A percentile compares a stretch with the other conserved stretches of the same genome.
phyloP scores from a whole-genome alignment of 2,797 vertebrate genomes.

The Gymnocypris eckloni region DNA sequence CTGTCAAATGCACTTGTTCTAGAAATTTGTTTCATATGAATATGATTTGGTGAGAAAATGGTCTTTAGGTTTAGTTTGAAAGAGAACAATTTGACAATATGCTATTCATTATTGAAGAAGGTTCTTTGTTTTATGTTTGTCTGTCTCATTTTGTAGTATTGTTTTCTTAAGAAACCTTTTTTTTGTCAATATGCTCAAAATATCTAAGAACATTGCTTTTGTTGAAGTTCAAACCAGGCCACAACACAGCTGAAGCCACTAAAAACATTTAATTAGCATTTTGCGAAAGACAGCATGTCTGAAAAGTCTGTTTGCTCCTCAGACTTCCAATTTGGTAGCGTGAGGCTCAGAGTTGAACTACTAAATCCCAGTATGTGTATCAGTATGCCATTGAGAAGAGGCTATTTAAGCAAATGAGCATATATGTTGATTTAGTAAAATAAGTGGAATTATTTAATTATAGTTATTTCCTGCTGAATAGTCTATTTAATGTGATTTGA shows the following conservation, averaged over 20 bases:
- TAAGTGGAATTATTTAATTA: background rate
- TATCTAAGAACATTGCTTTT: background rate
- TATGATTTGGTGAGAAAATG: background rate
- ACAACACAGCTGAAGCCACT: constrained; percentile 1
- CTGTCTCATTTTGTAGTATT: background rate
- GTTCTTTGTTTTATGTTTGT: background rate
- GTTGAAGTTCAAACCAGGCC: constrained; percentile 16
- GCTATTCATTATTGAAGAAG: background rate
- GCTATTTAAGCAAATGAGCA: background rate
- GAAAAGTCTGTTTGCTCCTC: background rate
- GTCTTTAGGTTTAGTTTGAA: background rate
- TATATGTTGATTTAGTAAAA: constrained; percentile 3
- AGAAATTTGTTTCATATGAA: background rate
- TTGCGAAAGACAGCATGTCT: constrained; percentile 1
- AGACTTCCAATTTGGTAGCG: background rate
- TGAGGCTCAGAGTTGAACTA: background rate
- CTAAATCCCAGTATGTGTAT: background rate
- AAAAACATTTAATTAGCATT: constrained; percentile 30
- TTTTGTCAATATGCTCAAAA: constrained; percentile 2
- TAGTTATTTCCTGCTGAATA: background rate
- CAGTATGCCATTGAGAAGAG: background rate
- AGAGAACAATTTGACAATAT: background rate
- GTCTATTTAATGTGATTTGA: background rate
- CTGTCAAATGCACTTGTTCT: constrained; percentile 4
- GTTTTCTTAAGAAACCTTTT: background rate